Evolutionary conservation across 2,113 vertebrate species (phyloP).

Genomic region (Corythornis vintsioides): DNA sequence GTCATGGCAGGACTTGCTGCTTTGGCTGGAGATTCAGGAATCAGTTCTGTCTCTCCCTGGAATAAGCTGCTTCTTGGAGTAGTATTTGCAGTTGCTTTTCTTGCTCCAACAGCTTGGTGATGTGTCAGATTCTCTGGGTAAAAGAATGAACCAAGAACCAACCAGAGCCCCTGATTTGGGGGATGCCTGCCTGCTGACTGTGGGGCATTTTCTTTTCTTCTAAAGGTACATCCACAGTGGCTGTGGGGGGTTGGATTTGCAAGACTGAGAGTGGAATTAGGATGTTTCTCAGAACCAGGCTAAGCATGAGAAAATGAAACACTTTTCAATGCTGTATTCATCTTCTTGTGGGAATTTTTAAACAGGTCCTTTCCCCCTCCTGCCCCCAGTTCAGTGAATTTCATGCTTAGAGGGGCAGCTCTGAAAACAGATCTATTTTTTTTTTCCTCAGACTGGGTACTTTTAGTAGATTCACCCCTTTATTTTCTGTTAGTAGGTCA

Average conservation of each 20-base stretch:
- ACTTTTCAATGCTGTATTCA: background rate
- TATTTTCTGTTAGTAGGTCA: background rate
- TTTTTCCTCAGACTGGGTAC: background rate
- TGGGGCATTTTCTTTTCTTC: background rate
- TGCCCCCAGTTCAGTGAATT: background rate
- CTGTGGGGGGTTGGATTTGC: background rate
- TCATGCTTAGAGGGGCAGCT: background rate
- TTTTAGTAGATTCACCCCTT: background rate
- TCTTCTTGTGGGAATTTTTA: background rate
- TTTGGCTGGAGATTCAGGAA: background rate
- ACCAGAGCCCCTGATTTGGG: background rate
- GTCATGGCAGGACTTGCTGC: background rate
- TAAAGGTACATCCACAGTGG: background rate
- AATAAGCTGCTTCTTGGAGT: background rate
- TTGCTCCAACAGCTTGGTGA: background rate
- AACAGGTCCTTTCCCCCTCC: background rate
- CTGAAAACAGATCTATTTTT: background rate
- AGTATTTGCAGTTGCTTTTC: background rate
- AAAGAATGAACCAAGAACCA: constrained; percentile 42
- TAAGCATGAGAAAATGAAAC: constrained; percentile 17
- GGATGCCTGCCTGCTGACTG: background rate
- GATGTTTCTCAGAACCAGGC: background rate
- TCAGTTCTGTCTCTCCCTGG: constrained; percentile 5
- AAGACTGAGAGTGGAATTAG: background rate
- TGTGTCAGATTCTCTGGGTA: background rate